These are phyloP conservation scores for Semaprochilodus insignis DNA, from an alignment of 2,797 vertebrate species.

Conservation along the genomic window DNA sequence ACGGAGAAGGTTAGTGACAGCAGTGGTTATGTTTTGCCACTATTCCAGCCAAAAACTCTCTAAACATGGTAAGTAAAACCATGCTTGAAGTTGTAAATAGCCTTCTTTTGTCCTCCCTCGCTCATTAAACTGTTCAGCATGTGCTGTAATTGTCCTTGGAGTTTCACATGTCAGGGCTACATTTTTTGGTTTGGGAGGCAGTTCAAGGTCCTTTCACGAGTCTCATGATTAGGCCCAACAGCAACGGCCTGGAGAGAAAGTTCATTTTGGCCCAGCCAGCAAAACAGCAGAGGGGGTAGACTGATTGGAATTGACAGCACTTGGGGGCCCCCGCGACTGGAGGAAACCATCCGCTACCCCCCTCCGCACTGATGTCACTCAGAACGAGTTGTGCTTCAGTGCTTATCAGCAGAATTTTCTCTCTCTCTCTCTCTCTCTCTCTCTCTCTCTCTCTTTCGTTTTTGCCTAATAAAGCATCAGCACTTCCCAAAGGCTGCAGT, in stretches of 20 bases:
- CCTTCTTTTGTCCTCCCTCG: not conserved
- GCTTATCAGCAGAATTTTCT: not conserved
- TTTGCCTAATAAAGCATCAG: slow-evolving; percentile 2
- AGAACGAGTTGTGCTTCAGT: slow-evolving; percentile 2
- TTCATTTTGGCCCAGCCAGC: slow-evolving; percentile 20
- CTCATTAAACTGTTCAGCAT: slow-evolving; percentile 16
- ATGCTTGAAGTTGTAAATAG: not conserved
- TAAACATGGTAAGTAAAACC: not conserved
- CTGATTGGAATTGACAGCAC: slow-evolving; percentile 45
- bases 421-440: not conserved
- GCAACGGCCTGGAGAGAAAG: slow-evolving; percentile 24
- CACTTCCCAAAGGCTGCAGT: not conserved
- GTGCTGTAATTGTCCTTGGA: not conserved
- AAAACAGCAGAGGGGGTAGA: slow-evolving; percentile 1
- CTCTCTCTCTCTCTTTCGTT: not conserved
- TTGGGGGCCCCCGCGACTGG: slow-evolving; percentile 15
- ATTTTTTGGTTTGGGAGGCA: slow-evolving; percentile 9
- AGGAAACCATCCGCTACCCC: slow-evolving; percentile 10
- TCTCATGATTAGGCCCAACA: not conserved
- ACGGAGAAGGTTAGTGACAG: not conserved
- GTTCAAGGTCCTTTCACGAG: slow-evolving; percentile 2
- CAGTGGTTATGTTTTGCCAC: too few species aligned
- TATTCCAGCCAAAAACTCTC: not conserved
- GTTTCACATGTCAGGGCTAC: slow-evolving; percentile 11
- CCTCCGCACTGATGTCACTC: not conserved